Evolutionary conservation across 1,140 invertebrate species (phyloP).

Genomic region (Elysia chlorotica): DNA sequence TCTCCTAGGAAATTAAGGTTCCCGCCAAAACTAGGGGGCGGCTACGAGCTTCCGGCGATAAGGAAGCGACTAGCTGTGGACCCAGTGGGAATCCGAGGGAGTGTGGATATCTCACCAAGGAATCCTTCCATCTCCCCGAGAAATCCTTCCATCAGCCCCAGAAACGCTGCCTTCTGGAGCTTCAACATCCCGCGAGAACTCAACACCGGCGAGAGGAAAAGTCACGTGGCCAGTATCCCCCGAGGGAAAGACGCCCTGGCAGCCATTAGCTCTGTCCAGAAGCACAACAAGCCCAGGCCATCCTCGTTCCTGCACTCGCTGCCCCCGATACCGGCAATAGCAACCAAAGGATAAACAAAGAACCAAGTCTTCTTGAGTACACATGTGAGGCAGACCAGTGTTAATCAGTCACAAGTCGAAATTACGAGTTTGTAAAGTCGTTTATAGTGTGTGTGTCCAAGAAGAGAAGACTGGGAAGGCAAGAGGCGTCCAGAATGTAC

Average conservation of each 20-base stretch:
- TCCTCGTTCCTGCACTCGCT: too few relatives aligned
- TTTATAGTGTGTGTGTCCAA: too few relatives aligned
- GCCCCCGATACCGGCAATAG: too few relatives aligned
- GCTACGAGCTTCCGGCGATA: background rate
- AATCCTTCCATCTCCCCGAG: conserved; percentile 8
- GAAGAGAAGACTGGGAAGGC: too few relatives aligned
- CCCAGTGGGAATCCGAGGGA: background rate
- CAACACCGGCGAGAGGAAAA: background rate
- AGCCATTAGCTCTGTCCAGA: background rate
- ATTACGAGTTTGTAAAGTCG: too few relatives aligned
- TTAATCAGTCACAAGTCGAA: too few relatives aligned
- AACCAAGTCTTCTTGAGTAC: too few relatives aligned
- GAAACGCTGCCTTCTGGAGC: background rate
- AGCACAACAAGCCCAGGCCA: background rate
- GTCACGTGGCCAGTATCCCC: background rate
- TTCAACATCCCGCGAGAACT: background rate
- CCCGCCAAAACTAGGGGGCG: background rate
- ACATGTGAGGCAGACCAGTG: too few relatives aligned
- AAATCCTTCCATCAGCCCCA: background rate
- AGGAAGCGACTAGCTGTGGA: background rate
- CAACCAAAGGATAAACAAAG: too few relatives aligned
- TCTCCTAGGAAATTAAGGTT: background rate
- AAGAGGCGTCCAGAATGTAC: too few relatives aligned
- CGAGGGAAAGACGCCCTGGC: background rate
- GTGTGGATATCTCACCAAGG: background rate